Evolutionary conservation across 2,797 vertebrate genomes (phyloP), one percentile per base, ranked within the genome.

Genomic region (Philypnodon macrostomus): DNA sequence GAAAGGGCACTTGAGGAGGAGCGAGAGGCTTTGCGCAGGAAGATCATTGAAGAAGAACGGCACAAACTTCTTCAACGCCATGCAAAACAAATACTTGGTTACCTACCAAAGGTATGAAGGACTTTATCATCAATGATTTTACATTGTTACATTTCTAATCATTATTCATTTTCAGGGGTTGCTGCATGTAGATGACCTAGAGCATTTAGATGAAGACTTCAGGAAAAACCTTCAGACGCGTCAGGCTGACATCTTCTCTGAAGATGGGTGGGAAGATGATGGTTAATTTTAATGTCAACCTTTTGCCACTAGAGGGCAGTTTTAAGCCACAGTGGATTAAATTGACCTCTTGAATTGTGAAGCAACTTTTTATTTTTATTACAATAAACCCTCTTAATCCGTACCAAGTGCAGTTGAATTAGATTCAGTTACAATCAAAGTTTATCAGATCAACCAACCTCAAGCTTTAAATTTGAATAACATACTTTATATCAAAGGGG

Each of bases 11-110:
- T 83, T 2, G 92, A 95, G 55, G 76, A 90, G 55, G 87, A 84
- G 70, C 84, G 74, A 69, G 88, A 94, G 72, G 84, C 80, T 2
- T 58, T 79, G 27, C 81, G 89, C 1, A 75, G 85, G 47, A 77
- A 86, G 55, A 88, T 98, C 26, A 81, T 99, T 47, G 97, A 99
- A 67, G 93, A 98, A 56, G 96, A 98, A 79, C 91, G 95, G 62
- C 88, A 88, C 70, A 92, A 84, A 55, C 92, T 98, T 47, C 90
- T 99, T 33, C 91, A 91, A 61, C 83, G 88, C 11, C 93, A 98
- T 1, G 96, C 94, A 0, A 79, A 90, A 14, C 87, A 95, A 56
- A 77, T 97, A 41, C 53, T 97, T 26, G 95, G 95, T 13, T 94
- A 94, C 57, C 85, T 97, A 11, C 95, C 95, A 30, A 94, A 90